A percentile compares a stretch with the other conserved stretches of the same genome.
These are phyloP conservation scores for Himalopsyche phryganea DNA, from an alignment of 1,140 invertebrate species.

Conservation along the genomic window DNA sequence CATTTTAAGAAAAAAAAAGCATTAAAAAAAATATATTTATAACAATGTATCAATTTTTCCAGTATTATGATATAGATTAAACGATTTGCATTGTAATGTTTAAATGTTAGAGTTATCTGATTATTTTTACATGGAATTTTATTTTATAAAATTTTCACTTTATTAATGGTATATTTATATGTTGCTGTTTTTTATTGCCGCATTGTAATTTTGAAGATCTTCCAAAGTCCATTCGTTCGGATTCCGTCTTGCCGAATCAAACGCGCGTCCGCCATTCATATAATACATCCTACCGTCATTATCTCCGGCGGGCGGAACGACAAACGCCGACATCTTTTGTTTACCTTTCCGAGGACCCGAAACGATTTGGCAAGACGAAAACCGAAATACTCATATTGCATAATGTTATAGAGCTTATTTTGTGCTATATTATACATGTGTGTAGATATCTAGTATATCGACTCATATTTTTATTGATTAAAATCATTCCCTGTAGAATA, in stretches of 20 bases:
- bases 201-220: slow-evolving; percentile 2
- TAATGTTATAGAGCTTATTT: slow-evolving; percentile 6
- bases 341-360: too few relatives aligned
- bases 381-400: too few relatives aligned
- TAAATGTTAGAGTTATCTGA: slow-evolving; percentile 27
- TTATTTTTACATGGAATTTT: slow-evolving; percentile 22
- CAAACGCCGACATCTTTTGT: too few relatives aligned
- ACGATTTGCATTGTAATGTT: slow-evolving; percentile 27
- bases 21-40: too few relatives aligned
- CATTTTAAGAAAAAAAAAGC: too few relatives aligned
- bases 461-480: slow-evolving; percentile 26
- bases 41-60: slow-evolving; percentile 30
- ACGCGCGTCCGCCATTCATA: too few relatives aligned
- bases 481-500: slow-evolving; percentile 31
- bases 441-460: slow-evolving; percentile 31
- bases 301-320: too few relatives aligned
- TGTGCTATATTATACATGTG: slow-evolving; percentile 26
- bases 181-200: slow-evolving; percentile 4
- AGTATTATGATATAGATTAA: slow-evolving; percentile 28
- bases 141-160: neutral
- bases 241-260: too few relatives aligned
- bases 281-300: too few relatives aligned
- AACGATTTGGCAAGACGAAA: too few relatives aligned
- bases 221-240: too few relatives aligned
- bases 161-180: neutral